Evolutionary conservation across 2,113 vertebrate species (phyloP).

Genomic region (Syngnathus typhle): DNA sequence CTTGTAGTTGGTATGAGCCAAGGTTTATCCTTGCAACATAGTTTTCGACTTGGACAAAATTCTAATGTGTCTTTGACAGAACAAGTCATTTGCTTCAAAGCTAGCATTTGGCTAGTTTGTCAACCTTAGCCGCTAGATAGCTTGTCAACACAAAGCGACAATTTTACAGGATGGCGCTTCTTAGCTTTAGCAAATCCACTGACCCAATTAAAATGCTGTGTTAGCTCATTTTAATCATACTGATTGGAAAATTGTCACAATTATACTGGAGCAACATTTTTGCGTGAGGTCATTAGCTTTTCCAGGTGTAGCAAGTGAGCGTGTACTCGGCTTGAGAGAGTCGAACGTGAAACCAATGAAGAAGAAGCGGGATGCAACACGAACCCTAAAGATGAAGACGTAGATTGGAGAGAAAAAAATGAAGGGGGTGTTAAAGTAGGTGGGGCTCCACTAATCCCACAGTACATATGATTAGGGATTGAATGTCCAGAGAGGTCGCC

Average conservation of each 20-base stretch:
- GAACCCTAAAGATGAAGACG: slow-evolving; percentile 19
- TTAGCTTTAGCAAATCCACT: not conserved
- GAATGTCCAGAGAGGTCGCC: slow-evolving; percentile 16
- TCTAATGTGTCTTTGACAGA: no score
- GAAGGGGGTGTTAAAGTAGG: not conserved
- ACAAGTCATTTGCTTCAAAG: no score
- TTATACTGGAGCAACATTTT: not conserved
- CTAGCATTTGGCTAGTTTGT: no score
- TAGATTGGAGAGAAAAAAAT: not conserved
- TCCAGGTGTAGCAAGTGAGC: not conserved
- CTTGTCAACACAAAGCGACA: not conserved
- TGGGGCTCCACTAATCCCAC: slow-evolving; percentile 12
- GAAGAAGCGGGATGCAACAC: slow-evolving; percentile 14
- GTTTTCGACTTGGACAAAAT: no score
- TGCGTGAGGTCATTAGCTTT: not conserved
- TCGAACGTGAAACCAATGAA: slow-evolving; percentile 38
- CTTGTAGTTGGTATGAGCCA: no score
- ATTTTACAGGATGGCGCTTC: not conserved
- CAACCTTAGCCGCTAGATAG: not conserved
- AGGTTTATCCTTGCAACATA: no score
- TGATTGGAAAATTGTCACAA: not conserved
- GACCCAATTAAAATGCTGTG: not conserved
- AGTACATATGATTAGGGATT: slow-evolving; percentile 28
- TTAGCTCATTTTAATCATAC: not conserved
- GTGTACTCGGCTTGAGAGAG: not conserved